Evolutionary conservation across 2,797 vertebrate species (phyloP).

Genomic region (Sphenodon punctatus): DNA sequence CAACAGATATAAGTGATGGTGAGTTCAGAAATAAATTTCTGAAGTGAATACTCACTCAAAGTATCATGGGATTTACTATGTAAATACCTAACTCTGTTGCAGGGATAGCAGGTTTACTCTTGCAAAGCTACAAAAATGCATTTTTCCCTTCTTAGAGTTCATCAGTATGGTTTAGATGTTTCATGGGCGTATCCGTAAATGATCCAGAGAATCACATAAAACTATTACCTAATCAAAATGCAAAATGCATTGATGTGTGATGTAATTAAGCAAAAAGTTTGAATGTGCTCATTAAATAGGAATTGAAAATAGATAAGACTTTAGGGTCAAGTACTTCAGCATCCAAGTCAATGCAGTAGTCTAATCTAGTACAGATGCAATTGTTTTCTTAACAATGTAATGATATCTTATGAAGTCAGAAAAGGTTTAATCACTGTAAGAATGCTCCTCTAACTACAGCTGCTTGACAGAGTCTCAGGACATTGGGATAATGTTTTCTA

Average conservation of each 20-base stretch:
- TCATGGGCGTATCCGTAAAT: constrained; percentile 51
- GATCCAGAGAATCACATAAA: constrained; percentile 60
- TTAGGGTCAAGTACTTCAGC: constrained; percentile 60
- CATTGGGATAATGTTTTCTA: background rate
- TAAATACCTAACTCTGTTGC: background rate
- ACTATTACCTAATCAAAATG: constrained; percentile 66
- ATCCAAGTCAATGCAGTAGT: constrained; percentile 40
- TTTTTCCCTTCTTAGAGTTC: constrained; percentile 37
- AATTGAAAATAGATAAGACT: constrained; percentile 50
- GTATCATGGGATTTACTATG: background rate
- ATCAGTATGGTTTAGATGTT: constrained; percentile 43
- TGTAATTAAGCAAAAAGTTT: constrained; percentile 67
- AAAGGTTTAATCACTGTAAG: constrained; percentile 35
- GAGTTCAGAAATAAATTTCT: constrained; percentile 8
- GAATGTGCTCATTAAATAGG: constrained; percentile 58
- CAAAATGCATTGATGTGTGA: constrained; percentile 67
- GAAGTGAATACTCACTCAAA: background rate
- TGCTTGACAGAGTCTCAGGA: background rate
- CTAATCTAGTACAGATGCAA: constrained; percentile 27
- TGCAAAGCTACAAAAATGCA: background rate
- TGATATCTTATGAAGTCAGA: constrained; percentile 36
- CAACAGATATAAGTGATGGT: background rate
- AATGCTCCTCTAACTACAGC: constrained; percentile 21
- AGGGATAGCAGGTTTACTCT: constrained; percentile 1
- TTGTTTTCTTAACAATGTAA: constrained; percentile 55